phyloP scores from a whole-genome alignment of 1,140 invertebrate genomes.

The Antheraea mylitta region DNA sequence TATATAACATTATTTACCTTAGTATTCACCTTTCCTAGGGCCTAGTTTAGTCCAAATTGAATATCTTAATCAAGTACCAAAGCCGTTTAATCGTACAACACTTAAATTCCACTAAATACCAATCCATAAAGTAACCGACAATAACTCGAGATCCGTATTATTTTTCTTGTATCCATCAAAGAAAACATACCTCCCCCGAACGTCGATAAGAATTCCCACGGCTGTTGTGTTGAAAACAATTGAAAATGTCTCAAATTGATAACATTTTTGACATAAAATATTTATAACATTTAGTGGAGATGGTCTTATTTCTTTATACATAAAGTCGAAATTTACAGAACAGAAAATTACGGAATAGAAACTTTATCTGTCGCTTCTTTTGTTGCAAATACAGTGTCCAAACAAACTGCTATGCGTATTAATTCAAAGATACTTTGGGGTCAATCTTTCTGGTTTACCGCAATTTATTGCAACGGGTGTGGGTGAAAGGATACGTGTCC shows the following conservation, averaged over 20 bases:
- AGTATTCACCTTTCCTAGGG: too few relatives aligned
- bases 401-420: slow-evolving; percentile 10
- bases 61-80: slow-evolving; percentile 27
- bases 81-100: slow-evolving; percentile 12
- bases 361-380: neutral
- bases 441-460: slow-evolving; percentile 6
- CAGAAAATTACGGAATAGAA: neutral
- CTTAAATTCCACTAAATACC: slow-evolving; percentile 21
- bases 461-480: neutral
- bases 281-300: neutral
- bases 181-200: slow-evolving; percentile 39
- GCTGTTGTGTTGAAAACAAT: slow-evolving; percentile 1
- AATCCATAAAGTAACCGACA: slow-evolving; percentile 56
- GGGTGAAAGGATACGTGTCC: slow-evolving; percentile 3
- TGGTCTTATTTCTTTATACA: neutral
- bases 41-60: too few relatives aligned
- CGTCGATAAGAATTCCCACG: slow-evolving; percentile 44
- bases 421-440: slow-evolving; percentile 6
- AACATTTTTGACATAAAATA: slow-evolving; percentile 37
- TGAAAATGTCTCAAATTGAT: neutral
- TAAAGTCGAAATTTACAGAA: neutral
- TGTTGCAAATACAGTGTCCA: slow-evolving; percentile 9
- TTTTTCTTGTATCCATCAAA: slow-evolving; percentile 35
- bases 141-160: slow-evolving; percentile 60
- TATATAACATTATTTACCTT: too few relatives aligned